These are phyloP conservation scores for Stegostoma tigrinum DNA, from an alignment of 2,113 vertebrate species.

Conservation along the genomic window DNA sequence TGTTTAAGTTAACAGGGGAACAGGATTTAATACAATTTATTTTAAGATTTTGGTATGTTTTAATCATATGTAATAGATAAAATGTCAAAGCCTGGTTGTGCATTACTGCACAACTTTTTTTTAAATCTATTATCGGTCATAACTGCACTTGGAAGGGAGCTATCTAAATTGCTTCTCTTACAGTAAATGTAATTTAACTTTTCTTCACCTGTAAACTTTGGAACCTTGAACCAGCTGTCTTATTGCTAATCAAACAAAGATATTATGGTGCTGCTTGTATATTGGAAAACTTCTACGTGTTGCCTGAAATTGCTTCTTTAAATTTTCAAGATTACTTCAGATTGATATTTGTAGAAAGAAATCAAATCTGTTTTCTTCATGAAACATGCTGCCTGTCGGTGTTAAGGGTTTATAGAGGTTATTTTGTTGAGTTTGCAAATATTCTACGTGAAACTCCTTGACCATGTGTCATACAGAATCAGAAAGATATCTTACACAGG, in stretches of 20 bases:
- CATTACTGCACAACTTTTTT: neutral
- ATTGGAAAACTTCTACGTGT: neutral
- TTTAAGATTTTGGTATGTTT: neutral
- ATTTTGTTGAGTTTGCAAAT: neutral
- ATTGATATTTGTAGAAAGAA: neutral
- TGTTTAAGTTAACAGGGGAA: neutral
- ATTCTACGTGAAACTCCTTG: neutral
- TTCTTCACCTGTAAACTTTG: conserved; percentile 15
- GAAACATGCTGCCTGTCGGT: neutral
- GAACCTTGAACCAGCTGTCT: neutral
- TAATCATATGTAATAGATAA: neutral
- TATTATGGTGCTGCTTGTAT: neutral
- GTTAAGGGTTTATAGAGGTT: neutral
- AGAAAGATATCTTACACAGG: neutral
- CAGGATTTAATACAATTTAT: neutral
- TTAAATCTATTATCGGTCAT: neutral
- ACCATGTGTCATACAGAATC: neutral
- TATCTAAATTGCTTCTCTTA: neutral
- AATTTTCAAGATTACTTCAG: neutral
- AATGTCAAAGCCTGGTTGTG: neutral
- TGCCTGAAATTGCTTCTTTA: neutral
- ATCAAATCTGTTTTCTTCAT: neutral
- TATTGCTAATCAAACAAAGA: neutral
- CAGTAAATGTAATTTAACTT: conserved; percentile 2
- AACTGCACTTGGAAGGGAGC: neutral